Percentiles rank a stretch among this genome's conserved stretches.
phyloP scores from a whole-genome alignment of 2,113 vertebrate species.

The Anthoscopus minutus region DNA sequence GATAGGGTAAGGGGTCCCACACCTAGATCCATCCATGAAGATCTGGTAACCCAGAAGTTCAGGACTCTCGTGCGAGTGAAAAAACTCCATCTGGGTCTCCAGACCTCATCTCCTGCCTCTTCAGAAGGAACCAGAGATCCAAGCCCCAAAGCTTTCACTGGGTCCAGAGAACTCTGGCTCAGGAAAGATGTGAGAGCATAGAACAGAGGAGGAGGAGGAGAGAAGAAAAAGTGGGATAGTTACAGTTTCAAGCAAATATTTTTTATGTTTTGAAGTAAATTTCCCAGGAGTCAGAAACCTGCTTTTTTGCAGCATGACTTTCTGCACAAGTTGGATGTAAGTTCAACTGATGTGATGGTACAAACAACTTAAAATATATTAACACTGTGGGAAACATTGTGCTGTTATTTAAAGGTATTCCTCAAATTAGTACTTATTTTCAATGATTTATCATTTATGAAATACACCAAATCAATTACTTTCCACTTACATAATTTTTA shows the following conservation, averaged over 20 bases:
- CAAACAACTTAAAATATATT: background rate
- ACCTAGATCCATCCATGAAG: background rate
- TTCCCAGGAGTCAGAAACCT: background rate
- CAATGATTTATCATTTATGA: background rate
- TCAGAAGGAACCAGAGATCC: background rate
- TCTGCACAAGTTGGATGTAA: background rate
- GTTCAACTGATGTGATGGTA: background rate
- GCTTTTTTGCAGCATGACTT: background rate
- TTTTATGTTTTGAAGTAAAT: background rate
- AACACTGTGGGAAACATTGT: background rate
- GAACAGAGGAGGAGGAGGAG: background rate
- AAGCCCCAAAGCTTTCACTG: background rate
- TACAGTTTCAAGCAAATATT: fast-evolving
- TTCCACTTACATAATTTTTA: background rate
- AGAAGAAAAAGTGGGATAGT: background rate
- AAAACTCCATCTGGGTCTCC: background rate
- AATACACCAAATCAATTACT: background rate
- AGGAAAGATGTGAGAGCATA: background rate
- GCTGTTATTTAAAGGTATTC: background rate
- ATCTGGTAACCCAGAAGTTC: background rate
- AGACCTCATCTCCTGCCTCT: background rate
- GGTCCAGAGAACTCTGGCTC: background rate
- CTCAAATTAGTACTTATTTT: background rate
- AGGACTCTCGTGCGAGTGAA: background rate
- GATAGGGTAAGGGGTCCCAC: fast-evolving